These are phyloP conservation scores for Acanthurus tractus DNA, from an alignment of 2,797 vertebrate genomes.

Conservation along the genomic window DNA sequence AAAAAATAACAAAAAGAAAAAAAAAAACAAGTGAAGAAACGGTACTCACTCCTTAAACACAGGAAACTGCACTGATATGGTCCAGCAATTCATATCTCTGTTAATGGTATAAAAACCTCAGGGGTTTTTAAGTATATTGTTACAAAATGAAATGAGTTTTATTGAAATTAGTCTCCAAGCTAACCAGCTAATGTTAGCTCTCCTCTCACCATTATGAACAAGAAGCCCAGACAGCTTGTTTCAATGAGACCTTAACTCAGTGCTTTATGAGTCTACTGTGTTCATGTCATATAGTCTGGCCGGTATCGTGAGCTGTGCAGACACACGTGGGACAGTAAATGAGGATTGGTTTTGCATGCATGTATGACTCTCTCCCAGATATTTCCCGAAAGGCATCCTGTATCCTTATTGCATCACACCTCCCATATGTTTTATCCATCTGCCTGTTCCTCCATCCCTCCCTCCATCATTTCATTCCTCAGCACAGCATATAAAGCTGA, in stretches of 20 bases:
- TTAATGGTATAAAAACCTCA: not conserved
- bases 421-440: conserved; percentile 72
- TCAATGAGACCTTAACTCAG: conserved; percentile 24
- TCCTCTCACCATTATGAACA: not conserved
- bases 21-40: not conserved
- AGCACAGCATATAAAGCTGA: conserved; percentile 37
- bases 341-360: conserved; percentile 60
- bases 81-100: not conserved
- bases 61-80: not conserved
- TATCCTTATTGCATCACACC: conserved; percentile 67
- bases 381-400: conserved; percentile 63
- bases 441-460: conserved; percentile 44
- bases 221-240: conserved; percentile 5
- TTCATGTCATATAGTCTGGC: conserved; percentile 23
- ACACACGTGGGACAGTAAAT: conserved; percentile 48
- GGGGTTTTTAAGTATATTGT: not conserved
- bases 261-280: conserved; percentile 14
- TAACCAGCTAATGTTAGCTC: conserved; percentile 8
- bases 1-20: not conserved
- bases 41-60: not conserved
- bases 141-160: not conserved
- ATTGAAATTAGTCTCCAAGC: not conserved
- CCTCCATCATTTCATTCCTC: conserved; percentile 36
- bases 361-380: conserved; percentile 52
- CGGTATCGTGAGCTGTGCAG: conserved; percentile 7